Evolutionary conservation across 2,888 invertebrate genomes (phyloP), one percentile per base, ranked within the genome.

Genomic region (Tiliacea aurago): DNA sequence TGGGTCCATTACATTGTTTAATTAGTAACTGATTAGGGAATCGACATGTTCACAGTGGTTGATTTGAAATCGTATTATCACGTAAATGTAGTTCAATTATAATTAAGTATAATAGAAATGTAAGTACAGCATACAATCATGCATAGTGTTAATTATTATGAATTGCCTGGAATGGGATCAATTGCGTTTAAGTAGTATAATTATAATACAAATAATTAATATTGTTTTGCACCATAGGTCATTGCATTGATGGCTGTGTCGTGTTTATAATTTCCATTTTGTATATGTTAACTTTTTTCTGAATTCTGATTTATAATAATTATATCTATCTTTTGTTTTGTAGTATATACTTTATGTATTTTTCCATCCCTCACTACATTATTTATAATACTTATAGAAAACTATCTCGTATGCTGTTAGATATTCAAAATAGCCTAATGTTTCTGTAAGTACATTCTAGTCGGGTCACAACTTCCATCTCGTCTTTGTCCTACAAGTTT

Each of bases 81-180:
- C 74, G 66, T 81, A 79, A 80, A 80, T 78, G 84, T 89, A 90
- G 89, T 89, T 89, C 88, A 90, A 88, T 87, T 88, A 86, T 83
- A 85, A 71, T 75, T 86, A 80, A 82, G 78, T 84, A 84, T 76
- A 84, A 78, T 85, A 85, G 67, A 45, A 28, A 41, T 64, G 4
- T 80, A 86, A 80, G 81, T 80, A 77, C 80, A 84, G 81, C 83
- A 87, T 87, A 84, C 78, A 81, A 70, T 83, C 85, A 83, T 86
- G 85, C 84, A 87, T 88, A 86, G 81, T 66, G 70, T 79, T 81
- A 85, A 89, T 89, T 90, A 89, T 91, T 92, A 92, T 92, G 90
- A 93, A 93, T 91, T 94, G 96, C 94, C 96, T 96, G 95, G 96
- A 94, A 90, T 86, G 96, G 96, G 96, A 96, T 93, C 96, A 96